A percentile compares a stretch with the other conserved stretches of the same genome.
These are phyloP conservation scores for Tenualosa ilisha DNA, from an alignment of 2,797 vertebrate species.

Conservation along the genomic window DNA sequence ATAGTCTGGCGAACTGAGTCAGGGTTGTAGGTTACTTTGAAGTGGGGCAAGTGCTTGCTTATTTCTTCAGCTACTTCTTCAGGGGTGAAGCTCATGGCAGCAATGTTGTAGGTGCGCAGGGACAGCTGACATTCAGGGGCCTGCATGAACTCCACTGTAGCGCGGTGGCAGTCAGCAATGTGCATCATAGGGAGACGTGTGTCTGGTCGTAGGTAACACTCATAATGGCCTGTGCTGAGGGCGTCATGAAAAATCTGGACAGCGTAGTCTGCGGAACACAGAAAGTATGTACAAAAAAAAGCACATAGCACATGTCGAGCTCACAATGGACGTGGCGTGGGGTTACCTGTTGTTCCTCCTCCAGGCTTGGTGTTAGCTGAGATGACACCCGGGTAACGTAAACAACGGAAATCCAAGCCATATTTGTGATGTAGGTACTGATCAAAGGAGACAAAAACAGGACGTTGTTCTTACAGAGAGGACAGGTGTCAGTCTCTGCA, in stretches of 20 bases:
- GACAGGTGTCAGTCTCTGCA: neutral
- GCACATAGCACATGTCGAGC: neutral
- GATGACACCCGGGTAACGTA: constrained; percentile 80
- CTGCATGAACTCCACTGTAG: constrained; percentile 80
- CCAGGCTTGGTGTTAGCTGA: constrained; percentile 74
- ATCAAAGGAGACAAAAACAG: constrained; percentile 38
- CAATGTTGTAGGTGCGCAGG: constrained; percentile 81
- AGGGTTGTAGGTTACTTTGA: constrained; percentile 77
- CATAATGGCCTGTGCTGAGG: constrained; percentile 74
- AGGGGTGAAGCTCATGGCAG: constrained; percentile 80
- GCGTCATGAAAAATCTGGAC: constrained; percentile 82
- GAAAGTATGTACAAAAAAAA: neutral
- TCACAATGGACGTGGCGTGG: neutral
- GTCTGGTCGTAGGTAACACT: constrained; percentile 76
- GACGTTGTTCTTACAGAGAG: neutral
- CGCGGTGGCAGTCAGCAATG: constrained; percentile 79
- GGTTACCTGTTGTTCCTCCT: constrained; percentile 78
- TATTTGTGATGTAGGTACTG: constrained; percentile 83
- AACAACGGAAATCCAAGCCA: constrained; percentile 78
- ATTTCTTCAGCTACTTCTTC: constrained; percentile 77
- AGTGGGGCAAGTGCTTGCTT: constrained; percentile 74
- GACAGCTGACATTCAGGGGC: constrained; percentile 71
- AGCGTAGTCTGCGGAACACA: constrained; percentile 71
- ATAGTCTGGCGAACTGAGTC: constrained; percentile 77
- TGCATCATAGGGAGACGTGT: constrained; percentile 85